A percentile compares a stretch with the other conserved stretches of the same genome.
phyloP scores from a whole-genome alignment of 2,797 vertebrate species.

The Acanthopagrus latus region DNA sequence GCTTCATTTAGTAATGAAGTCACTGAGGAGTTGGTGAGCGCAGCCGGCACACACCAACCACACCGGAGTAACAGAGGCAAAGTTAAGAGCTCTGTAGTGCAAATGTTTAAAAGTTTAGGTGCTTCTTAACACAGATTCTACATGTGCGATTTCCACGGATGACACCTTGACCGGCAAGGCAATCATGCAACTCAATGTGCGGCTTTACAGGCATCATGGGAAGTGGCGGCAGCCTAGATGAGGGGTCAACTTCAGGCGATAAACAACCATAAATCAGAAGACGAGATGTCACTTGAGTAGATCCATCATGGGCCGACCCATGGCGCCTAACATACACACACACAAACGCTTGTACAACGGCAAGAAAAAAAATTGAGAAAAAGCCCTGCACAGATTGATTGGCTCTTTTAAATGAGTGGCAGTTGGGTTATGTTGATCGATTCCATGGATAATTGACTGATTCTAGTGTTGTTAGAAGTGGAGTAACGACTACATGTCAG shows the following conservation, averaged over 20 bases:
- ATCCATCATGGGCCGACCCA: constrained; percentile 65
- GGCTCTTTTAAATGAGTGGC: constrained; percentile 73
- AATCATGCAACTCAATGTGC: constrained; percentile 27
- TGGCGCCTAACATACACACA: constrained; percentile 19
- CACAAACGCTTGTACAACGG: neutral
- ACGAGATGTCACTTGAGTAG: constrained; percentile 56
- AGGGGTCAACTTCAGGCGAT: constrained; percentile 64
- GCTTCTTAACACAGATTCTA: neutral
- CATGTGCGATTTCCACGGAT: neutral
- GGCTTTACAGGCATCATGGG: constrained; percentile 48
- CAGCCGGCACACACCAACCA: constrained; percentile 10
- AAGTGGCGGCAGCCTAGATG: constrained; percentile 39
- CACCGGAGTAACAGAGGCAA: neutral
- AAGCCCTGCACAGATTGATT: constrained; percentile 72
- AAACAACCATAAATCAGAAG: constrained; percentile 76
- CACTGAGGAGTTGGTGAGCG: constrained; percentile 50
- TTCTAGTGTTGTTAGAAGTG: constrained; percentile 73
- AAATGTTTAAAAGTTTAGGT: constrained; percentile 26
- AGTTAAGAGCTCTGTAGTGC: constrained; percentile 26
- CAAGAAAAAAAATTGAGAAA: constrained; percentile 39
- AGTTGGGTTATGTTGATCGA: constrained; percentile 75
- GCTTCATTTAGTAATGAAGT: constrained; percentile 79
- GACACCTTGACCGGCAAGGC: constrained; percentile 13
- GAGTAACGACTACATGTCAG: constrained; percentile 68
- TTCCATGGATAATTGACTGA: constrained; percentile 80